A percentile compares a stretch with the other conserved stretches of the same genome.
Evolutionary conservation across 2,888 invertebrate species (phyloP).

Genomic region (Empis stercorea): DNA sequence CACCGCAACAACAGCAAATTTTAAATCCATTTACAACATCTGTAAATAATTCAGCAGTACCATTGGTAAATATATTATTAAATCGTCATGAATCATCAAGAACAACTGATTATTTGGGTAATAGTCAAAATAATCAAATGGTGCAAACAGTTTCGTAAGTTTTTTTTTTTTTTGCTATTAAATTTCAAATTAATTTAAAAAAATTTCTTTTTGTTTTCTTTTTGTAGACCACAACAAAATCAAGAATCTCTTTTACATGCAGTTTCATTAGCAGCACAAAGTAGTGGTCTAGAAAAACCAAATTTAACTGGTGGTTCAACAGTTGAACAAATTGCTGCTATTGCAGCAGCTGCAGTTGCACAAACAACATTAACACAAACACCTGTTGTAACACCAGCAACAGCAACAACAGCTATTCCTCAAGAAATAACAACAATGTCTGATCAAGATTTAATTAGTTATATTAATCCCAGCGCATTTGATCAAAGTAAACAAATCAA

Average conservation of each 20-base stretch:
- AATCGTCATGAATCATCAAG: slow-evolving; percentile 21
- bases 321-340: slow-evolving; percentile 10
- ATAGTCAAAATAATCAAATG: slow-evolving; percentile 15
- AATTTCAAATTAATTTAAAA: not conserved
- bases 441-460: slow-evolving; percentile 75
- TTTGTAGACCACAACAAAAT: too few species aligned
- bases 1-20: slow-evolving; percentile 11
- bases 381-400: slow-evolving; percentile 17
- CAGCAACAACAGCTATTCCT: slow-evolving; percentile 39
- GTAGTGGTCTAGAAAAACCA: slow-evolving; percentile 27
- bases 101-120: slow-evolving; percentile 12
- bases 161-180: too few species aligned
- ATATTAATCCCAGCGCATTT: slow-evolving; percentile 81
- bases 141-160: slow-evolving; percentile 15
- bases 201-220: not conserved
- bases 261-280: slow-evolving; percentile 27
- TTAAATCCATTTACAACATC: slow-evolving; percentile 11
- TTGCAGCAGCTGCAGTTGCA: slow-evolving; percentile 17
- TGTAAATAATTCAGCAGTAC: slow-evolving; percentile 14
- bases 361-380: slow-evolving; percentile 8
- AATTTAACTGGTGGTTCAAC: slow-evolving; percentile 25
- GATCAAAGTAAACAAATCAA: slow-evolving; percentile 73
- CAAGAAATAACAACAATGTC: slow-evolving; percentile 72
- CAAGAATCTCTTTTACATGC: slow-evolving; percentile 31
- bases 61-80: slow-evolving; percentile 27